Base-by-base conservation (phyloP, 2,888 invertebrate genomes). In the Sinodicranocentrus sp. region DNA sequence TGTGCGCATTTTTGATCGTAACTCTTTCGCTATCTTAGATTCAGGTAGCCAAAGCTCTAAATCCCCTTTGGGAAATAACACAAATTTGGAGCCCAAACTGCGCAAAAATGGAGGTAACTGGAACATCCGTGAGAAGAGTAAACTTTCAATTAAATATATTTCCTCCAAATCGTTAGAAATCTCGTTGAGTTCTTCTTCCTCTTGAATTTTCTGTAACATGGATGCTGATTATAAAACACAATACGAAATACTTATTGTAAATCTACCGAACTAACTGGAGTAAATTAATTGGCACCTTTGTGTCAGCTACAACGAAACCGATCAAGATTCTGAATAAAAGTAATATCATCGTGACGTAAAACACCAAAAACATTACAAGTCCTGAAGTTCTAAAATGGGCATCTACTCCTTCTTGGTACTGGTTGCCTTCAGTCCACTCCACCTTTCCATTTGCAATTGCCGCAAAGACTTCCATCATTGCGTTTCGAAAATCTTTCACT, bases 141-240 rank as follows among this genome's bases (percentile, higher is more conserved):
- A 43, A 0, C 61, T 61, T 43, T 79, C 79, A 15, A 71, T 61
- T 19, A 71, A 15, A 17, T 63, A 79, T 0, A 79, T 63, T 5
- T 23, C 23, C 63, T 79, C 68, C 25, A 77, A 23, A 25, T 79
- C 79, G 8, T 71, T 61, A 1, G 71, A 72, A 65, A 79, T 79
- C 5, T 71, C 63, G 28, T 72, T 65, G 13, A 80, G 21, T 25
- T 54, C 63, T 52, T 80, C 79, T 21, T 71, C 52, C 17, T 71
- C 79, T 80, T 80, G 79, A 48, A 80, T 65, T 80, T 72, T 80
- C 79, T 80, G n/a, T n/a, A 26, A 65, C 15, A n/a, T 39, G 39
- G 39, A 39, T 5, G 39, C 39, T 39, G 6, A 39, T 39, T 39
- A 39, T 39, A 8, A n/a, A 5, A 39, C 13, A 39, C 13, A 13